Base-by-base conservation (phyloP, 2,797 vertebrate genomes). In the Pelobates cultripes region DNA sequence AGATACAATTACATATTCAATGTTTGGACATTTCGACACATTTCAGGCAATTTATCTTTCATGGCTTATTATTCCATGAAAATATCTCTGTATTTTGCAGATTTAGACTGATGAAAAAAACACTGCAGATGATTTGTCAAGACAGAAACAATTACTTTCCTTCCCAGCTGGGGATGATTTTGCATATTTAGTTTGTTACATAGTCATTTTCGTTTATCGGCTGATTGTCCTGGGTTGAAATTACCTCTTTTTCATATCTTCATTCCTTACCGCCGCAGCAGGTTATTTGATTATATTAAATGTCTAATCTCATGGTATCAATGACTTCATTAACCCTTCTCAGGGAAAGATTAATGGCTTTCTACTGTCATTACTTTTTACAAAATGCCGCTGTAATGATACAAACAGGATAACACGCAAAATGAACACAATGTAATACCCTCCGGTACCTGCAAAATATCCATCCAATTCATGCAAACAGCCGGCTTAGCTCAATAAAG, bases 141-240 rank as follows among this genome's bases (percentile, higher is more conserved):
- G 75, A 69, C 70, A 83, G 75, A 78, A 78, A 78, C 75, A 83
- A 83, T 83, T 78, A 78, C 70, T 45, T n/a, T 6, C 55, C 68
- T 66, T 73, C 81, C 75, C 75, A 42, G 69, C 75, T 13, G 70
- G 81, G 63, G 63, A 61, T 3, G 43, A 74, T 78, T 78, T 67
- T 61, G 73, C 79, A 77, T 75, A 72, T 64, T 82, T 17, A 10
- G 44, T 77, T 67, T 41, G 64, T 82, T 57, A 57, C 15, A 55
- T 45, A 70, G 64, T 61, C 60, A 70, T 73, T 78, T 66, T 70
- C 63, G 4, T 74, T 78, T 78, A 83, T 72, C 45, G 43, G n/a
- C 13, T 76, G 57, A 76, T 77, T 70, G 70, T 72, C 57, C 69
- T 45, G 44, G 45, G 60, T 45, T 66, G 61, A 69, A 69, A 75